These are phyloP conservation scores for Triops longicaudatus DNA, from an alignment of 1,140 invertebrate species.

Conservation along the genomic window DNA sequence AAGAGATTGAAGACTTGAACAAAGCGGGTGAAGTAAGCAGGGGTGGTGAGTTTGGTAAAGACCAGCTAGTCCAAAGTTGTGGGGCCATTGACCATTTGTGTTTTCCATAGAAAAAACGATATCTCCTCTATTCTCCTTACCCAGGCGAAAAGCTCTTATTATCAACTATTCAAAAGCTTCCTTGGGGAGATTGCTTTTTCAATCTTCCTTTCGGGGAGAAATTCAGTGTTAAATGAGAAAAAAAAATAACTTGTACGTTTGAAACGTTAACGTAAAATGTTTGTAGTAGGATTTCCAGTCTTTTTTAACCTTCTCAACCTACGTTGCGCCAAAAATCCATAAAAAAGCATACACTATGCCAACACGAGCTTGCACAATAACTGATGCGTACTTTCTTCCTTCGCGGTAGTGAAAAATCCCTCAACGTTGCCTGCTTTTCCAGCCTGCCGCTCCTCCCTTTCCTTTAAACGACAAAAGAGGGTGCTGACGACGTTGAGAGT, in stretches of 20 bases:
- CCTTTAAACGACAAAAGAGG: not conserved
- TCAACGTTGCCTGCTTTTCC: not conserved
- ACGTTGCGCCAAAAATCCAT: too few relatives aligned
- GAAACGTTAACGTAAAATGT: too few relatives aligned
- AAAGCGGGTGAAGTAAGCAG: too few relatives aligned
- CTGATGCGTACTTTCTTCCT: too few relatives aligned
- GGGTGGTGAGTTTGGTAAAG: not conserved
- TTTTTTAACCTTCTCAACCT: too few relatives aligned
- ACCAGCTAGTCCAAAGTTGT: not conserved
- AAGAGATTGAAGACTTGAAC: not conserved
- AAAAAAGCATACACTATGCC: too few relatives aligned
- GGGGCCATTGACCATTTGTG: not conserved
- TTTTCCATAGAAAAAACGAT: not conserved
- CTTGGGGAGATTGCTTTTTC: not conserved
- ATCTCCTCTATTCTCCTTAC: not conserved
- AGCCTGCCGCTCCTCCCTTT: not conserved
- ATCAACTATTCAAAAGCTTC: not conserved
- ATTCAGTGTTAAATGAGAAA: too few relatives aligned
- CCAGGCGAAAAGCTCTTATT: not conserved
- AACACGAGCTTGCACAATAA: too few relatives aligned
- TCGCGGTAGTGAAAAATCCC: too few relatives aligned
- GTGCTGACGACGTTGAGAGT: not conserved
- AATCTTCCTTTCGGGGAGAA: not conserved
- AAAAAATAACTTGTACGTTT: too few relatives aligned
- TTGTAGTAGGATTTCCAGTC: too few relatives aligned